phyloP scores from a whole-genome alignment of 2,797 vertebrate genomes.

The Champsocephalus esox region DNA sequence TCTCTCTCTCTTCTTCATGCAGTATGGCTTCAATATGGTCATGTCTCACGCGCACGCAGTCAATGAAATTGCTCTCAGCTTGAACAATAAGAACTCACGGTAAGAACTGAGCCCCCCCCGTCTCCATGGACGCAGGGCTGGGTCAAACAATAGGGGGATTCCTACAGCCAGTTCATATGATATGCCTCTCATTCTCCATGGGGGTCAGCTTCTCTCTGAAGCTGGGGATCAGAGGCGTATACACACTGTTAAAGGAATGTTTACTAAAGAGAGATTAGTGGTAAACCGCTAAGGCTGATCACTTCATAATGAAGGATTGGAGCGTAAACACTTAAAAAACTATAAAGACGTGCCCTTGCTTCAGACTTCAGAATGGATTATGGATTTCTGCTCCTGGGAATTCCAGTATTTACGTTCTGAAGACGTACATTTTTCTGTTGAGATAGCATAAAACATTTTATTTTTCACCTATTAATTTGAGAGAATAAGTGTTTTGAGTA shows the following conservation, averaged over 20 bases:
- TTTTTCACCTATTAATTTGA: not conserved
- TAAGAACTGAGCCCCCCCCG: constrained; percentile 70
- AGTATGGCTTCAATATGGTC: constrained; percentile 99
- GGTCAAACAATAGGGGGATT: constrained; percentile 67
- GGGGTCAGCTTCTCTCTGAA: constrained; percentile 70
- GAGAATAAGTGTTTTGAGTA: constrained; percentile 5
- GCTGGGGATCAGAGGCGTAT: constrained; percentile 62
- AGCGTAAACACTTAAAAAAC: constrained; percentile 44
- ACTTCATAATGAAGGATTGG: constrained; percentile 64
- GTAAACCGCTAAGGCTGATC: constrained; percentile 68
- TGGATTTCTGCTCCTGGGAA: constrained; percentile 16
- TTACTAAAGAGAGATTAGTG: constrained; percentile 75
- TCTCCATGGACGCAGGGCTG: constrained; percentile 44
- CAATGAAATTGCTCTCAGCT: constrained; percentile 97
- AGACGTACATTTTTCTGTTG: not conserved
- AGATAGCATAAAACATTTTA: not conserved
- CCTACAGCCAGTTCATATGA: constrained; percentile 75
- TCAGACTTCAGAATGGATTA: constrained; percentile 33
- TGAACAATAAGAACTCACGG: constrained; percentile 98
- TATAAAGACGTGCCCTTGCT: constrained; percentile 24
- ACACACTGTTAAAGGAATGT: constrained; percentile 67
- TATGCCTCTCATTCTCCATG: constrained; percentile 65
- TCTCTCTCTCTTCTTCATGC: constrained; percentile 35
- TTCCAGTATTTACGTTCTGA: not conserved
- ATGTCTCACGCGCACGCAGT: constrained; percentile 98